Percentiles rank a stretch among this genome's conserved stretches.
These are phyloP conservation scores for Dermatemys mawii DNA, from an alignment of 2,113 vertebrate genomes.

Conservation along the genomic window DNA sequence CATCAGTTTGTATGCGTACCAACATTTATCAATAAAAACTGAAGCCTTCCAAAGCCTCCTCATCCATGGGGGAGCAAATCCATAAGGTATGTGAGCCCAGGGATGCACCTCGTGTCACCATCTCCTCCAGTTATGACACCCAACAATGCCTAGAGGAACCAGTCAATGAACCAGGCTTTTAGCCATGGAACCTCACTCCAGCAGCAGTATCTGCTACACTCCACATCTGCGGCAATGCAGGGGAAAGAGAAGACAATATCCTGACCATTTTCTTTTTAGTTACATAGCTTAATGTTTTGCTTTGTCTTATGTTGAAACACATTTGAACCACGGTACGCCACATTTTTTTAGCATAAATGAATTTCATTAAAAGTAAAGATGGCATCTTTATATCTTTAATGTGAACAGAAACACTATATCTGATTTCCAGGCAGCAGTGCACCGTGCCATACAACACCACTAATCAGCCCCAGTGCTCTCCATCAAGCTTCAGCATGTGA, in stretches of 20 bases:
- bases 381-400: not conserved
- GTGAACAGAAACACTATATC: not conserved
- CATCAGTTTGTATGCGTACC: not conserved
- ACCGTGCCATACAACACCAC: not conserved
- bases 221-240: not conserved
- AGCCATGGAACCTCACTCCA: not conserved
- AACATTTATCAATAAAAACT: not conserved
- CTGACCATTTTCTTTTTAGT: not conserved
- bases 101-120: not conserved
- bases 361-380: not conserved
- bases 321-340: not conserved
- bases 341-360: not conserved
- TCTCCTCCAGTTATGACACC: not conserved
- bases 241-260: not conserved
- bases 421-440: not conserved
- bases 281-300: not conserved
- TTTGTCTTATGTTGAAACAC: not conserved
- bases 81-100: not conserved
- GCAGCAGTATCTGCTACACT: not conserved
- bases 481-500: not conserved
- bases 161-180: not conserved
- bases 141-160: not conserved
- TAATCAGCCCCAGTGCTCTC: not conserved
- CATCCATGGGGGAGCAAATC: not conserved
- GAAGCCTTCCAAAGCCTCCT: not conserved